Evolutionary conservation across 2,888 invertebrate genomes (phyloP), one percentile per base, ranked within the genome.

Genomic region (Napeogenes sylphis): DNA sequence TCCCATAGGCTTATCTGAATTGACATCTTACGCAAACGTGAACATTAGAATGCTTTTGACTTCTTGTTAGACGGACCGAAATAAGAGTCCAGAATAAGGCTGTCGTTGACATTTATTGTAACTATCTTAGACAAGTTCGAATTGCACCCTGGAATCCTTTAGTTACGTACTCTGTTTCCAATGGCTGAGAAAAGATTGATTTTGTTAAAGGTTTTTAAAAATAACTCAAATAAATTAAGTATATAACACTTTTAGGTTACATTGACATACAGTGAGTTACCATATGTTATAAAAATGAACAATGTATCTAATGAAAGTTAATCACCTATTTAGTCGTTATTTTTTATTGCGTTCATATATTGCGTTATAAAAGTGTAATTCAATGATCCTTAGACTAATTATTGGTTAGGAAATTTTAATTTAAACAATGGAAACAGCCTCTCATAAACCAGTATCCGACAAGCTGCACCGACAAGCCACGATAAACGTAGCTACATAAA

Each of bases 41-140:
- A 42, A 62, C 45, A 55, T 67, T 61, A 59, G 46, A 59, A 71
- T 71, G 66, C 64, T 75, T 76, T 75, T 72, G 71, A 73, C 71
- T 75, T 74, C 63, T 71, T 75, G 74, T 76, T 75, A 77, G 81
- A 77, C 71, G 70, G 69, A 71, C 72, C 75, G 80, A 75, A 78
- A 78, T 74, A 75, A 75, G 72, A 74, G 68, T 73, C 66, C 68
- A 74, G 76, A 81, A 80, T 82, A 75, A 78, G 83, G 77, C 77
- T 77, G 80, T 82, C 82, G 78, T 70, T 82, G 81, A 79, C 80
- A 76, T 78, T 73, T 72, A 76, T 74, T 68, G 73, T 80, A 81
- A 84, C 76, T 78, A 77, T 79, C 75, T 81, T 81, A 71, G 84
- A 84, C 83, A 78, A 71, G 70, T 78, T 76, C 65, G 62, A 70